phyloP scores from a whole-genome alignment of 2,113 vertebrate species.

The Protomyctophum bolini region DNA sequence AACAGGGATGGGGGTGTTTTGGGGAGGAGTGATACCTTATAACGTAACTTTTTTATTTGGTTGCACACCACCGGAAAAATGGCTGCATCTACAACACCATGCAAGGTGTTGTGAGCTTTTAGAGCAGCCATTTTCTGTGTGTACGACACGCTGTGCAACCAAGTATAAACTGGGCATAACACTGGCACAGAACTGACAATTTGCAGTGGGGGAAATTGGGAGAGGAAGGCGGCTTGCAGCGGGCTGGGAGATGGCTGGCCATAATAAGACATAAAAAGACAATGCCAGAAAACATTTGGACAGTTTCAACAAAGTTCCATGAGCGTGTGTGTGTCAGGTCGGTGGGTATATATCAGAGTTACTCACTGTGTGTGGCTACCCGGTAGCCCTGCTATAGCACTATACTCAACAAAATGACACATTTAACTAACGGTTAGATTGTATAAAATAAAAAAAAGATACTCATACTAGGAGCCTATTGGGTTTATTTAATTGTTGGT shows the following conservation, averaged over 20 bases:
- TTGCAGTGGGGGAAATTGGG: conserved; percentile 23
- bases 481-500: conserved; percentile 10
- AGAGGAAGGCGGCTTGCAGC: conserved; percentile 8
- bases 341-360: conserved; percentile 28
- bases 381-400: conserved; percentile 18
- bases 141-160: too few relatives aligned
- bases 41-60: too few relatives aligned
- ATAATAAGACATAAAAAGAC: conserved; percentile 1
- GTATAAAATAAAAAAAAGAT: conserved; percentile 30
- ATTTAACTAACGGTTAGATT: conserved; percentile 14
- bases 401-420: conserved; percentile 22
- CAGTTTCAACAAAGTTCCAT: conserved; percentile 6
- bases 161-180: conserved; percentile 23
- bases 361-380: conserved; percentile 35
- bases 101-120: too few relatives aligned
- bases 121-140: too few relatives aligned
- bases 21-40: too few relatives aligned
- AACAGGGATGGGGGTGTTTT: conserved; percentile 45
- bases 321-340: conserved; percentile 19
- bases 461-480: conserved; percentile 20
- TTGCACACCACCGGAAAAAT: too few relatives aligned
- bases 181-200: conserved; percentile 53
- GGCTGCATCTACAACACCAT: too few relatives aligned
- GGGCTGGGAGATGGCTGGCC: conserved; percentile 25
- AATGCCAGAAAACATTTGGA: not conserved